Base-by-base conservation (phyloP, 2,888 invertebrate species). In the Polietes domitor region DNA sequence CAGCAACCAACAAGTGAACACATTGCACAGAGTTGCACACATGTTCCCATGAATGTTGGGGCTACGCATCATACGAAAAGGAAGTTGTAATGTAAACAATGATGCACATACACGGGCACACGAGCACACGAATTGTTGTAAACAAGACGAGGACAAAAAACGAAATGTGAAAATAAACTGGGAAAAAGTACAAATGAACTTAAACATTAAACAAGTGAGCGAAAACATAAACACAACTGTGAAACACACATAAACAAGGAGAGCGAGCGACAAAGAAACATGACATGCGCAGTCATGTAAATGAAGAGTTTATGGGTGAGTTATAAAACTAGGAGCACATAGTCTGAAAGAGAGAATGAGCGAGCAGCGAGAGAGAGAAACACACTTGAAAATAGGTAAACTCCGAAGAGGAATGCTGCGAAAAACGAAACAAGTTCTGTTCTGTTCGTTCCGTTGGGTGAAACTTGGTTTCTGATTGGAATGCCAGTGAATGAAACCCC, bases 11-110 rank as follows among this genome's bases (percentile, higher is more conserved):
- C 80, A 83, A 83, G 83, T 83, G 83, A 83, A 81, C 81, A 79
- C 84, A 84, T 79, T 84, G 72, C 81, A 80, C 12, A 37, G 15
- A 19, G 68, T 17, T 28, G 37, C 41, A 65, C 65, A 65, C 65
- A 65, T 65, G 65, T 65, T 65, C 65, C 1, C 12, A 12, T 24
- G 41, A 24, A 21, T 24, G 58, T 26, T 58, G 32, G 72, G 72
- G 72, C 78, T 84, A 76, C 76, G 78, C 81, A 81, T 75, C 81
- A 81, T 75, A 76, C 68, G 12, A 68, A 84, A 81, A 76, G 84
- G 84, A 81, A 84, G 78, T 84, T 84, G 68, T 79, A 84, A 81
- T 79, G 73, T 81, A 84, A 84, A 84, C 81, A 84, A 80, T 81
- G 24, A 17, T 24, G 58, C 58, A 58, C 26, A 58, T 19, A 26